phyloP scores from a whole-genome alignment of 2,113 vertebrate genomes.

The Xiphophorus maculatus region DNA sequence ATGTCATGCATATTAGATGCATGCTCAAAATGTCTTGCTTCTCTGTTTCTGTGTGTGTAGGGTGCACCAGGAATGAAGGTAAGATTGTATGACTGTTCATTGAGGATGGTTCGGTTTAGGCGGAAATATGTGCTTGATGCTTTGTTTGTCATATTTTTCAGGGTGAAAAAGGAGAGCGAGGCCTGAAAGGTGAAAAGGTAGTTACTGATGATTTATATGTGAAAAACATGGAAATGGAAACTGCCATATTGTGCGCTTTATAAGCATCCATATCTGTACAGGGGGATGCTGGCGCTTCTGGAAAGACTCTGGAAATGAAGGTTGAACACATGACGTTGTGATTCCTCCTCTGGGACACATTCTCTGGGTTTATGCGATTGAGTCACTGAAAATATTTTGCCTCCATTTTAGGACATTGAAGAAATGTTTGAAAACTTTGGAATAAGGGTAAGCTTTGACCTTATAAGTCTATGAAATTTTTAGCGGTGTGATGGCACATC shows the following conservation, averaged over 20 bases:
- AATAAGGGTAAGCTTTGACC: slow-evolving; percentile 82
- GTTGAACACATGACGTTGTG: slow-evolving; percentile 58
- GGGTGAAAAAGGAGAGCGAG: slow-evolving; percentile 78
- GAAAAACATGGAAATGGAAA: slow-evolving; percentile 23
- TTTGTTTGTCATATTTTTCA: slow-evolving; percentile 45
- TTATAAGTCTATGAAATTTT: neutral
- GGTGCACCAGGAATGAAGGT: slow-evolving; percentile 79
- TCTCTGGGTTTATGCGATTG: slow-evolving; percentile 2
- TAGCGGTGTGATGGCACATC: neutral
- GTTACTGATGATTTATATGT: neutral
- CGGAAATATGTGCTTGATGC: neutral
- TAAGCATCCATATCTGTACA: slow-evolving; percentile 41
- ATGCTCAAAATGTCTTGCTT: slow-evolving; percentile 45
- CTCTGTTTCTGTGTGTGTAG: slow-evolving; percentile 67
- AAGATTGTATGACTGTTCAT: slow-evolving; percentile 31
- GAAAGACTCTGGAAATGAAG: slow-evolving; percentile 76
- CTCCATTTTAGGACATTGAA: slow-evolving; percentile 84
- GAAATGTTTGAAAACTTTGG: slow-evolving; percentile 87
- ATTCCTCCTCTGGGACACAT: slow-evolving; percentile 1
- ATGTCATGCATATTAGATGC: slow-evolving; percentile 55
- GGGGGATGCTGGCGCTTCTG: slow-evolving; percentile 75
- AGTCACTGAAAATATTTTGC: slow-evolving; percentile 23
- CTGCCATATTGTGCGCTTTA: neutral
- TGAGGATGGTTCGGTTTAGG: neutral
- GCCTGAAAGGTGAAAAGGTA: slow-evolving; percentile 77